phyloP scores from a whole-genome alignment of 2,113 vertebrate genomes.

The Mellivora capensis region DNA sequence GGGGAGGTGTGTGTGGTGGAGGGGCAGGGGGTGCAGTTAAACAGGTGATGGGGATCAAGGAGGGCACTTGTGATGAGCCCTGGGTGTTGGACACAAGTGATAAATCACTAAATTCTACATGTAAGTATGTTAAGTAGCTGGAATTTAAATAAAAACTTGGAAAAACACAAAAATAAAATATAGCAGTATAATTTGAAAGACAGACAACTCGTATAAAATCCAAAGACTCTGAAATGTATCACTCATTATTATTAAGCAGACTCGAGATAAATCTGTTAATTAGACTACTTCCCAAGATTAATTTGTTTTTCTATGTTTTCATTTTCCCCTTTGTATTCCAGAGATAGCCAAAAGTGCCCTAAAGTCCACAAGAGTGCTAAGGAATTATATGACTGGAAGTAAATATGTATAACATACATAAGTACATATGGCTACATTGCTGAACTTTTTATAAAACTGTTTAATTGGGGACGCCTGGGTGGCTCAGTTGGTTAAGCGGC shows the following conservation, averaged over 20 bases:
- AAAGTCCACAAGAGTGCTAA: neutral
- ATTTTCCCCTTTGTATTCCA: neutral
- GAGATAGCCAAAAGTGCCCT: neutral
- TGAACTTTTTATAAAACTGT: neutral
- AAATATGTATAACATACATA: neutral
- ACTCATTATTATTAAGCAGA: neutral
- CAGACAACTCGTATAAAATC: neutral
- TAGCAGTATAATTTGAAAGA: neutral
- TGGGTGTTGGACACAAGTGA: neutral
- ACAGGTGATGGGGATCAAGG: neutral
- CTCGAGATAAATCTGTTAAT: neutral
- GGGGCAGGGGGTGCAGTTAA: neutral
- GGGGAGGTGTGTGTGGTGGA: neutral
- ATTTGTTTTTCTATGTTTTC: neutral
- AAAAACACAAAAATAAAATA: neutral
- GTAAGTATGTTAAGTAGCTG: neutral
- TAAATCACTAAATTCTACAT: neutral
- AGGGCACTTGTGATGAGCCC: neutral
- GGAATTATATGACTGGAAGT: neutral
- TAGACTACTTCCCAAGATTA: conserved; percentile 11
- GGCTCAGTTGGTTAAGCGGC: no score
- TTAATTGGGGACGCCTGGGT: no score
- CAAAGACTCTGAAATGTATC: neutral
- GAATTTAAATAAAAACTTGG: neutral
- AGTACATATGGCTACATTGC: neutral